Percentiles rank a stretch among this genome's conserved stretches.
Evolutionary conservation across 2,888 invertebrate species (phyloP).

Genomic region (Herminia tarsipennalis): DNA sequence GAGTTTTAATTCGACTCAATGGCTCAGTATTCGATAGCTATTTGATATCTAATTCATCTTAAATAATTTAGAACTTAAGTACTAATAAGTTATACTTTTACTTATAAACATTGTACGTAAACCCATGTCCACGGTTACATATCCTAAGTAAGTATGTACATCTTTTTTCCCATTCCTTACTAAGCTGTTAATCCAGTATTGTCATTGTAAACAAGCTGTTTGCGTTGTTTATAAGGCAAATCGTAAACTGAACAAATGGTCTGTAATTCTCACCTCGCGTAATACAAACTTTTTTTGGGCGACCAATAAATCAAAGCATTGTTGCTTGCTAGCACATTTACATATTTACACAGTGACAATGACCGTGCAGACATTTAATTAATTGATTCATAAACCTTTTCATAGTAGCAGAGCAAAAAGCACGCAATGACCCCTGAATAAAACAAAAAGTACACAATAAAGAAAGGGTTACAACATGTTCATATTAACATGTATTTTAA

Average conservation of each 20-base stretch:
- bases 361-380: constrained; percentile 84
- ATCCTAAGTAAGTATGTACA: not conserved
- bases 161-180: not conserved
- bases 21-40: no score
- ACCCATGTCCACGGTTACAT: no score
- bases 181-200: constrained; percentile 26
- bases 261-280: constrained; percentile 74
- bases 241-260: constrained; percentile 51
- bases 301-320: constrained; percentile 80
- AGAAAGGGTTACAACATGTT: constrained; percentile 81
- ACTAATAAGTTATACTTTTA: no score
- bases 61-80: no score
- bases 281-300: constrained; percentile 60
- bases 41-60: no score
- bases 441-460: constrained; percentile 76
- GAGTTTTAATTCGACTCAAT: no score
- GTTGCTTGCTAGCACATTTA: constrained; percentile 74
- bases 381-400: constrained; percentile 84
- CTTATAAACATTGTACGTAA: no score
- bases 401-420: constrained; percentile 72
- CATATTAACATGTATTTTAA: constrained; percentile 76
- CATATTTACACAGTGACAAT: constrained; percentile 83
- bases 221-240: constrained; percentile 54
- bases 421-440: constrained; percentile 80
- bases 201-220: constrained; percentile 38